Evolutionary conservation across 2,797 vertebrate genomes (phyloP).

Genomic region (Anguilla megastoma): DNA sequence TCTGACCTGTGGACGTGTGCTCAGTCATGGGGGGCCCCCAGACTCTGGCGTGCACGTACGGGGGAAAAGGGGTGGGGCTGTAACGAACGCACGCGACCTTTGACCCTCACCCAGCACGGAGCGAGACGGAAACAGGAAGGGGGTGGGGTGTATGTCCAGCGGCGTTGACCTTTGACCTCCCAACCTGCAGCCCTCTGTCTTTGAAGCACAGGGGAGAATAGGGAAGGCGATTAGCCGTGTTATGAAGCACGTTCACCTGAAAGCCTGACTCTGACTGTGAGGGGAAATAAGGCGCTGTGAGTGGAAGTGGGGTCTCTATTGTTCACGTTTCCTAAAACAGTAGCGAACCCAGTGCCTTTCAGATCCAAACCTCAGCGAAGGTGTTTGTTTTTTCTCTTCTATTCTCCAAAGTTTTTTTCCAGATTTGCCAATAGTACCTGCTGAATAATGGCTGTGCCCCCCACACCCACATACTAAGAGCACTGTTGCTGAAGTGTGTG

Average conservation of each 20-base stretch:
- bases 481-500: not conserved
- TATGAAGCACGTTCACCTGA: slow-evolving; percentile 38
- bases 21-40: not conserved
- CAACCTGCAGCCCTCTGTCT: not conserved
- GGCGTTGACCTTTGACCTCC: not conserved
- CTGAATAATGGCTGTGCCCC: not conserved
- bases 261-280: slow-evolving; percentile 62
- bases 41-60: not conserved
- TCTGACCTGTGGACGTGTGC: slow-evolving; percentile 10
- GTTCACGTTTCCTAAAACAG: not conserved
- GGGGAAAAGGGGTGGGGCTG: not conserved
- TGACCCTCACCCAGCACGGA: not conserved
- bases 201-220: not conserved
- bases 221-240: slow-evolving; percentile 24
- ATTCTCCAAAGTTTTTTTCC: not conserved
- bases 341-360: not conserved
- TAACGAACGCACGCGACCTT: not conserved
- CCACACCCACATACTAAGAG: not conserved
- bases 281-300: not conserved
- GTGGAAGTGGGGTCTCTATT: not conserved
- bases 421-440: not conserved
- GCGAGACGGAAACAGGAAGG: not conserved
- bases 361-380: not conserved
- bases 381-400: not conserved
- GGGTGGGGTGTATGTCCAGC: not conserved